These are phyloP conservation scores for Smutsia temminckii DNA, from an alignment of 2,797 vertebrate genomes.

Conservation along the genomic window DNA sequence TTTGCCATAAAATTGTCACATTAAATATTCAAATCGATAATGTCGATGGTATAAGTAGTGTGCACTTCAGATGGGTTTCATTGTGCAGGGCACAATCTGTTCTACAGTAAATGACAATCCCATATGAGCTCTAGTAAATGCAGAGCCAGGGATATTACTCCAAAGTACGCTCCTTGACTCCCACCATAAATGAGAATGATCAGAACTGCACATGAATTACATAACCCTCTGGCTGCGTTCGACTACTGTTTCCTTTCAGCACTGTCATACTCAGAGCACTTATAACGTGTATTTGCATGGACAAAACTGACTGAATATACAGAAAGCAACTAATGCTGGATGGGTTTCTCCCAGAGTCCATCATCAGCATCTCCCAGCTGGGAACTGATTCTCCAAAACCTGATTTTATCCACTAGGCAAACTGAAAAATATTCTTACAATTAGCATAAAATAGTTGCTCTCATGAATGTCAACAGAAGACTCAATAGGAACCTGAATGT, in stretches of 20 bases:
- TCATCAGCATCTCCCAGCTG: background rate
- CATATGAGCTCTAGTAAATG: background rate
- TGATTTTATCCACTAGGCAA: background rate
- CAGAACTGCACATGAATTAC: background rate
- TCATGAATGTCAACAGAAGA: background rate
- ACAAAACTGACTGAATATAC: background rate
- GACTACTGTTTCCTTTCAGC: background rate
- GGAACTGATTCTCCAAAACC: background rate
- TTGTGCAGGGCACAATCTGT: background rate
- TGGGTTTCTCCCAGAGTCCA: background rate
- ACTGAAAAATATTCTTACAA: background rate
- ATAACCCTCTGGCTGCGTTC: background rate
- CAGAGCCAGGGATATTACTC: background rate
- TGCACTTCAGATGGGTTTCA: background rate
- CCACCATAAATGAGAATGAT: background rate
- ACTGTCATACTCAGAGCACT: conserved; percentile 13
- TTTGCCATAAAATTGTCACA: background rate
- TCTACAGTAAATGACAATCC: background rate
- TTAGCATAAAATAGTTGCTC: background rate
- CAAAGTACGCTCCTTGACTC: background rate
- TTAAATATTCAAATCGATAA: background rate
- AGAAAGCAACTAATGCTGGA: background rate
- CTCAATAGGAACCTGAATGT: background rate
- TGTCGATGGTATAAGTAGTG: background rate
- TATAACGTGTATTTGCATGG: background rate